phyloP scores from a whole-genome alignment of 1,140 invertebrate genomes.

The Apocrypta bakeri region DNA sequence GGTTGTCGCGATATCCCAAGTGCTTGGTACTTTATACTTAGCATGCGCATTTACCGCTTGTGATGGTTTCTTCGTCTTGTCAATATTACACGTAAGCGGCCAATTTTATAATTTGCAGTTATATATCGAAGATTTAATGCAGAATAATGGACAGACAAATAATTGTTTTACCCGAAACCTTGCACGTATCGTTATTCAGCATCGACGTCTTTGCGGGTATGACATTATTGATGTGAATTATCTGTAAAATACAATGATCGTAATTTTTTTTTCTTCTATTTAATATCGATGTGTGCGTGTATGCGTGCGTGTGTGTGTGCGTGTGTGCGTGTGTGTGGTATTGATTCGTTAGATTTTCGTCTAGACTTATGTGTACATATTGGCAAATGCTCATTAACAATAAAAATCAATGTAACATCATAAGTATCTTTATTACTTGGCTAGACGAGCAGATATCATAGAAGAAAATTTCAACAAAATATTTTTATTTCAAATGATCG shows the following conservation, averaged over 20 bases:
- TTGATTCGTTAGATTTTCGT: too few species aligned
- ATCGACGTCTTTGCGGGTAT: neutral
- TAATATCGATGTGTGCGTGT: too few species aligned
- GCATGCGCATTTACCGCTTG: constrained; percentile 1
- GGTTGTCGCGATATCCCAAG: too few species aligned
- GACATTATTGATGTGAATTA: too few species aligned
- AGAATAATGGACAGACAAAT: neutral
- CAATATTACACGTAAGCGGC: constrained; percentile 30
- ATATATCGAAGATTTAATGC: neutral
- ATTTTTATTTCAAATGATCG: constrained; percentile 46
- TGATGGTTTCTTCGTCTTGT: constrained; percentile 31
- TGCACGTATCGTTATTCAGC: neutral
- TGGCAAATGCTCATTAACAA: too few species aligned
- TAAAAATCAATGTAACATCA: too few species aligned
- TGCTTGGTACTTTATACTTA: neutral
- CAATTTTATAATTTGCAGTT: constrained; percentile 21
- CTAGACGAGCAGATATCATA: constrained; percentile 34
- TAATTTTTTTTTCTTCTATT: too few species aligned
- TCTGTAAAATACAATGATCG: too few species aligned
- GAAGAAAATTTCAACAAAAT: constrained; percentile 48
- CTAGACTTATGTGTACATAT: too few species aligned
- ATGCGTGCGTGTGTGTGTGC: too few species aligned
- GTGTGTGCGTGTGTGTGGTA: too few species aligned
- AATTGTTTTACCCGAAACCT: neutral
- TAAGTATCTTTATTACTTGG: too few species aligned